Evolutionary conservation across 2,888 invertebrate genomes (phyloP).

Genomic region (Drosophila barbarae): DNA sequence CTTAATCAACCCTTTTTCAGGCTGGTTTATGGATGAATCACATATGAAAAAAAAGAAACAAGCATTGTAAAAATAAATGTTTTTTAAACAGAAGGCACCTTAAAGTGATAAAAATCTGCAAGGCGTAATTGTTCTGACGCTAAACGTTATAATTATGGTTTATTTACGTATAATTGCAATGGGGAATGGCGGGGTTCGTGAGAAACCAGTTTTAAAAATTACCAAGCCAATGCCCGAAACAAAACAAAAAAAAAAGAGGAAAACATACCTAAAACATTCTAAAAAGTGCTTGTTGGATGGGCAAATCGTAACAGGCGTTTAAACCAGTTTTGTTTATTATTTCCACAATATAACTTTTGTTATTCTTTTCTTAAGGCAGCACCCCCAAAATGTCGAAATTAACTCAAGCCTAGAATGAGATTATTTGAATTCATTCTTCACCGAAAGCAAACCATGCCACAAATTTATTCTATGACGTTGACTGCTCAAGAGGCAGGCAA

Average conservation of each 20-base stretch:
- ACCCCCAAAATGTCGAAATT: constrained; percentile 41
- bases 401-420: constrained; percentile 6
- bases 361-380: constrained; percentile 9
- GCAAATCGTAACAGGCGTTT: constrained; percentile 17
- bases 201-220: constrained; percentile 38
- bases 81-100: constrained; percentile 32
- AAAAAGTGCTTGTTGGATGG: constrained; percentile 30
- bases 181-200: constrained; percentile 12
- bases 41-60: neutral
- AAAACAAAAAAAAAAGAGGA: constrained; percentile 16
- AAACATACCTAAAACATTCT: constrained; percentile 28
- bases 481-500: constrained; percentile 32
- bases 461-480: constrained; percentile 50
- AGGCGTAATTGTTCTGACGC: constrained; percentile 33
- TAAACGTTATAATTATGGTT: constrained; percentile 37
- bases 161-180: constrained; percentile 15
- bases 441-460: constrained; percentile 4
- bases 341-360: constrained; percentile 15
- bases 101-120: constrained; percentile 39
- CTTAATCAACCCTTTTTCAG: neutral
- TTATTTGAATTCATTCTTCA: constrained; percentile 16
- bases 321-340: constrained; percentile 19
- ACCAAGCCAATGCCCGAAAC: constrained; percentile 47
- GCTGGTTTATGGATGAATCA: neutral
- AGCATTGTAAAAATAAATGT: constrained; percentile 21